Percentiles rank a stretch among this genome's conserved stretches.
Conservation (phyloP, 1,140 invertebrate species). For the Chelonus insularis region DNA sequence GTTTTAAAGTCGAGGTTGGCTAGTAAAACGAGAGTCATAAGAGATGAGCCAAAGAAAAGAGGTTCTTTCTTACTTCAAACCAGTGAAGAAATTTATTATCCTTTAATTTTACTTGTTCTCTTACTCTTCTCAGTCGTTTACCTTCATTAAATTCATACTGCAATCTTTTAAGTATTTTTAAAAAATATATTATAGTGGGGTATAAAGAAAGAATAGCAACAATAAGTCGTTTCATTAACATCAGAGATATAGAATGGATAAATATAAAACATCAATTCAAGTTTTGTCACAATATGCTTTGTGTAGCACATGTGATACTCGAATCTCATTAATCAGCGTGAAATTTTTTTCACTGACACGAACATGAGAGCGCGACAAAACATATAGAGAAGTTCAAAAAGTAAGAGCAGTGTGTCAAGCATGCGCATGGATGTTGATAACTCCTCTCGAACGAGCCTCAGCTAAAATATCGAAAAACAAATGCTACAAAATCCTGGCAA, state of each 20-base stretch:
- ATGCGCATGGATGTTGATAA: neutral
- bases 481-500: constrained; percentile 11
- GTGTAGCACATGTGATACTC: neutral
- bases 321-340: constrained; percentile 23
- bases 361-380: constrained; percentile 2
- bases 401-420: neutral
- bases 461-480: constrained; percentile 32
- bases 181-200: too few relatives aligned
- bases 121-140: neutral
- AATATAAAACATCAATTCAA: constrained; percentile 3
- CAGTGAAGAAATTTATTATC: constrained; percentile 14
- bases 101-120: neutral
- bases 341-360: neutral
- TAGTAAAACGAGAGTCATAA: constrained; percentile 13
- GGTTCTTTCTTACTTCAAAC: constrained; percentile 19
- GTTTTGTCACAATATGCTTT: neutral
- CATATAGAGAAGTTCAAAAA: neutral
- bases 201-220: too few relatives aligned
- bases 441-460: neutral
- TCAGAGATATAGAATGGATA: neutral
- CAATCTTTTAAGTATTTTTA: neutral
- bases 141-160: neutral
- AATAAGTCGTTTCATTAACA: too few relatives aligned
- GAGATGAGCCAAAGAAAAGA: constrained; percentile 1
- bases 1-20: constrained; percentile 17